Conservation (phyloP, 2,797 vertebrate species). For the Cirrhinus molitorella region DNA sequence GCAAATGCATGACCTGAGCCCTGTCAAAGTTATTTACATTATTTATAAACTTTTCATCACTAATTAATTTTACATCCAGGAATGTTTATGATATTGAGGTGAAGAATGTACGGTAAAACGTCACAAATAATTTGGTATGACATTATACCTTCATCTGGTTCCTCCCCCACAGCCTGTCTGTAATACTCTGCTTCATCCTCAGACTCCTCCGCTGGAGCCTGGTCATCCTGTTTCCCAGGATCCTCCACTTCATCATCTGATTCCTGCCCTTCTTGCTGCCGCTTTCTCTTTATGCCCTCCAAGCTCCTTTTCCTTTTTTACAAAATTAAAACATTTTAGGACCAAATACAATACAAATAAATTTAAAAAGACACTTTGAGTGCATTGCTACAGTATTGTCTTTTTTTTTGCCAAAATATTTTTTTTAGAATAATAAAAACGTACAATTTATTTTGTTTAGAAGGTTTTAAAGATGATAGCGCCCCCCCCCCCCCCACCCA, state of each 20-base stretch:
- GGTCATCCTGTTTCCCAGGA: slow-evolving; percentile 78
- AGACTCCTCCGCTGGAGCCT: slow-evolving; percentile 65
- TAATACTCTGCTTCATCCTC: slow-evolving; percentile 92
- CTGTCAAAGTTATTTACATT: no score
- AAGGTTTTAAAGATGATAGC: no score
- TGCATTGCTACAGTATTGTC: neutral
- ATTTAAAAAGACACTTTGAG: neutral
- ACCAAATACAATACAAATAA: neutral
- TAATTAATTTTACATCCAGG: no score
- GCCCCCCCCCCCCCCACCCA: no score
- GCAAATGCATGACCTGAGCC: no score
- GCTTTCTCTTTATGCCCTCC: slow-evolving; percentile 85
- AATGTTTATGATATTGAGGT: no score
- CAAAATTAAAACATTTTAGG: neutral
- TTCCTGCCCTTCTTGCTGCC: slow-evolving; percentile 41
- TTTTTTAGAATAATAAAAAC: no score
- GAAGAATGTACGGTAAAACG: no score
- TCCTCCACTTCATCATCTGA: slow-evolving; percentile 88
- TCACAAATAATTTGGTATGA: neutral
- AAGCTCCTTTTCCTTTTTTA: slow-evolving; percentile 87
- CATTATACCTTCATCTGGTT: slow-evolving; percentile 86
- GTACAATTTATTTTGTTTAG: no score
- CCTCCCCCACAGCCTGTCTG: slow-evolving; percentile 88
- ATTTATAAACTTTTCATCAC: no score
- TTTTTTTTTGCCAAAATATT: no score